These are phyloP conservation scores for Mythimna vitellina DNA, from an alignment of 2,888 invertebrate species.

Conservation along the genomic window DNA sequence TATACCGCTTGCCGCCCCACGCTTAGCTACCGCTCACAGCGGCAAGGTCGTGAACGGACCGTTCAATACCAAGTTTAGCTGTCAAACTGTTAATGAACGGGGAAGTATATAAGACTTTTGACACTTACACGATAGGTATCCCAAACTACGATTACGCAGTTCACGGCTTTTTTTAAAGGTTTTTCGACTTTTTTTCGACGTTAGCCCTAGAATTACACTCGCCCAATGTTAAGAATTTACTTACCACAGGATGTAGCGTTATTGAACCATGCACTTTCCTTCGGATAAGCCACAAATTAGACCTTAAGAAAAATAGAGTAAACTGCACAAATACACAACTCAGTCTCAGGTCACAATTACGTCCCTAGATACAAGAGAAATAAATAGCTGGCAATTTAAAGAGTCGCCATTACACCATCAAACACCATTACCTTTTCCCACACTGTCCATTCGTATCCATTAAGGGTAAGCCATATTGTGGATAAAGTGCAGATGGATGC, in stretches of 20 bases:
- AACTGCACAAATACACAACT: constrained; percentile 6
- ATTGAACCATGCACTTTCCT: neutral
- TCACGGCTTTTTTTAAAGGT: neutral
- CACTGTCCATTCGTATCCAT: constrained; percentile 78
- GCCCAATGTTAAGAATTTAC: neutral
- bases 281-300: neutral
- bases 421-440: constrained; percentile 77
- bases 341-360: constrained; percentile 50
- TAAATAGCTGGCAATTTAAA: constrained; percentile 65
- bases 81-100: neutral
- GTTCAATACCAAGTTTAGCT: neutral
- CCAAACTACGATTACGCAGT: neutral
- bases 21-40: too few species aligned
- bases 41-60: too few species aligned
- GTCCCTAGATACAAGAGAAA: constrained; percentile 48
- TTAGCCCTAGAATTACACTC: neutral
- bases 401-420: constrained; percentile 68
- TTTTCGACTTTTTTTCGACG: neutral
- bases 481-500: neutral
- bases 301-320: constrained; percentile 2
- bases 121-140: neutral
- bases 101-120: neutral
- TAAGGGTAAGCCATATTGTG: constrained; percentile 64
- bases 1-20: too few species aligned
- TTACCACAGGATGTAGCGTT: neutral